Conservation (phyloP, 1,140 invertebrate species). For the Platyscapa corneri region DNA sequence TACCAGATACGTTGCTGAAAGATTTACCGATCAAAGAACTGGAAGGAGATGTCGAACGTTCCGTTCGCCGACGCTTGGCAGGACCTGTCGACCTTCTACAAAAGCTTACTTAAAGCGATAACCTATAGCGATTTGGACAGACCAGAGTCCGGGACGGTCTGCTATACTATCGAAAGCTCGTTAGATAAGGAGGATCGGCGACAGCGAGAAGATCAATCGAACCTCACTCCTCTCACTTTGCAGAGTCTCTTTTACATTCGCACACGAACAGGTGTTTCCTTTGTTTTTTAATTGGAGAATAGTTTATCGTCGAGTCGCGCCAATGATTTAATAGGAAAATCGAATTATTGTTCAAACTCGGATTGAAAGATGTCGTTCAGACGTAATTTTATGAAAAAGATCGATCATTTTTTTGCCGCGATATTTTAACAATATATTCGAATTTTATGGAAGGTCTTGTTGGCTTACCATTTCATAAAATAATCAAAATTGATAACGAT, state of each 20-base stretch:
- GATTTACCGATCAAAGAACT: neutral
- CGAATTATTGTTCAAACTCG: too few species aligned
- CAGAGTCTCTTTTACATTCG: conserved; percentile 79
- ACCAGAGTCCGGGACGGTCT: conserved; percentile 76
- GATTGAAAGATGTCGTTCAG: too few species aligned
- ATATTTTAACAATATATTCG: too few species aligned
- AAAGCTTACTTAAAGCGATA: conserved; percentile 77
- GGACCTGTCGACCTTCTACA: conserved; percentile 75
- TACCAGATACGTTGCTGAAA: neutral
- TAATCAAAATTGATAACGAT: too few species aligned
- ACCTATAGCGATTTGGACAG: conserved; percentile 81
- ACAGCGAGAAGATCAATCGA: conserved; percentile 16
- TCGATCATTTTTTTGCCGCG: too few species aligned
- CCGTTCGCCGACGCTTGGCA: conserved; percentile 60
- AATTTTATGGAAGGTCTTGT: too few species aligned
- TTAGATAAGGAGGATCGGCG: neutral
- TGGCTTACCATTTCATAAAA: too few species aligned
- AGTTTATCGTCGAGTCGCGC: neutral
- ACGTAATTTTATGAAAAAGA: too few species aligned
- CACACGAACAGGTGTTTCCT: conserved; percentile 78
- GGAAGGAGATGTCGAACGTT: conserved; percentile 60
- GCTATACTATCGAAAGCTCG: conserved; percentile 57
- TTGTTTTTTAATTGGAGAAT: neutral
- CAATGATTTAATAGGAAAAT: neutral
- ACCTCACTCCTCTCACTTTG: conserved; percentile 75